A percentile compares a stretch with the other conserved stretches of the same genome.
phyloP scores from a whole-genome alignment of 2,888 invertebrate species.

The Drosophila mulleri region DNA sequence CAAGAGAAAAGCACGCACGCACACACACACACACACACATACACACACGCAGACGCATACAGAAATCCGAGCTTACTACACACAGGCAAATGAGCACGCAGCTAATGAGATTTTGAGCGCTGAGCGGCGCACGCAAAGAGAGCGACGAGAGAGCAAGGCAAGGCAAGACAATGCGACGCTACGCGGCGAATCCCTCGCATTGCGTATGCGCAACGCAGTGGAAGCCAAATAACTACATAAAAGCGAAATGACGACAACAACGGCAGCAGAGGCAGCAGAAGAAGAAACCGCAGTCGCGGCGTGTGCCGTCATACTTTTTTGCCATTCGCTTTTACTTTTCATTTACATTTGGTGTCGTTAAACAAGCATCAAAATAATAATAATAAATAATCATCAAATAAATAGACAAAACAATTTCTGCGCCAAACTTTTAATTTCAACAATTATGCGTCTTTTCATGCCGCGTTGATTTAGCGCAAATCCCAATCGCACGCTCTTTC shows the following conservation, averaged over 20 bases:
- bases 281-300: background rate
- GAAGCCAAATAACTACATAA: constrained; percentile 50
- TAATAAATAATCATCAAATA: constrained; percentile 40
- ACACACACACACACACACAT: constrained; percentile 12
- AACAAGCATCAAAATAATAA: constrained; percentile 36
- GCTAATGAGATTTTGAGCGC: constrained; percentile 33
- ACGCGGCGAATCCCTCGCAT: constrained; percentile 25
- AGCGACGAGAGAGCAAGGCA: constrained; percentile 10
- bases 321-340: constrained; percentile 59
- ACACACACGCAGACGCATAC: background rate
- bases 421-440: constrained; percentile 65
- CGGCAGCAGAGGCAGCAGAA: background rate
- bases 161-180: background rate
- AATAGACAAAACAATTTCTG: constrained; percentile 45
- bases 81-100: constrained; percentile 24
- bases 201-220: constrained; percentile 61
- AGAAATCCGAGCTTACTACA: no score
- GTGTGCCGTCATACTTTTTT: constrained; percentile 6
- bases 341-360: constrained; percentile 50
- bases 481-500: constrained; percentile 7
- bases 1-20: constrained; percentile 25
- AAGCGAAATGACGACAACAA: constrained; percentile 41
- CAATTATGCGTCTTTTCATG: constrained; percentile 63
- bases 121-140: constrained; percentile 20
- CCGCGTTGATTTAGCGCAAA: constrained; percentile 45